Conservation (phyloP, 2,888 invertebrate species). For the Calameuta pallipes region DNA sequence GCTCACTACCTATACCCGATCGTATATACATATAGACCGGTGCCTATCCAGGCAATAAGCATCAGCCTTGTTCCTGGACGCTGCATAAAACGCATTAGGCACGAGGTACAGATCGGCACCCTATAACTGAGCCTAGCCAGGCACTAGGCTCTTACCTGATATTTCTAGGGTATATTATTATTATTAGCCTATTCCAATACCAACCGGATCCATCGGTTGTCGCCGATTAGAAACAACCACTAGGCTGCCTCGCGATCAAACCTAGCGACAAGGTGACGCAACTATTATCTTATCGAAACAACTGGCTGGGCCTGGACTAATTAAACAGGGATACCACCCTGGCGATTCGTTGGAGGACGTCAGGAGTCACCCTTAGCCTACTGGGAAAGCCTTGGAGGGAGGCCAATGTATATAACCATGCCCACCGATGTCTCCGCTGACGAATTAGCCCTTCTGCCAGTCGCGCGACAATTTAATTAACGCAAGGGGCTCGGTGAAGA, state of each 20-base stretch:
- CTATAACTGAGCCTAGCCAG: too few relatives aligned
- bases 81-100: slow-evolving; percentile 3
- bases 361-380: background rate
- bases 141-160: too few relatives aligned
- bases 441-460: background rate
- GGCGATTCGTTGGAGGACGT: background rate
- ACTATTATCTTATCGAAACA: slow-evolving; percentile 28
- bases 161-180: too few relatives aligned
- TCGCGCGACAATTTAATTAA: slow-evolving; percentile 42
- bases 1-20: too few relatives aligned
- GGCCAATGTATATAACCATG: slow-evolving; percentile 3
- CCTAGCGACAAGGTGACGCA: slow-evolving; percentile 30
- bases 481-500: background rate
- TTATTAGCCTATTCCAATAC: too few relatives aligned
- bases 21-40: too few relatives aligned
- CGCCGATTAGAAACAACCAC: slow-evolving; percentile 35
- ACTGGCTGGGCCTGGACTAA: slow-evolving; percentile 37
- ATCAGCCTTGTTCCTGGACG: too few relatives aligned
- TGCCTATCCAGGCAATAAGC: too few relatives aligned
- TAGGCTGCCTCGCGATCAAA: slow-evolving; percentile 44
- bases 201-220: slow-evolving; percentile 18
- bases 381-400: too few relatives aligned
- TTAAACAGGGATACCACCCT: slow-evolving; percentile 35
- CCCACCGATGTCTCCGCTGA: background rate
- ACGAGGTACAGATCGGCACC: background rate